These are phyloP conservation scores for Gambelia wislizenii DNA, from an alignment of 2,797 vertebrate species.

Conservation along the genomic window DNA sequence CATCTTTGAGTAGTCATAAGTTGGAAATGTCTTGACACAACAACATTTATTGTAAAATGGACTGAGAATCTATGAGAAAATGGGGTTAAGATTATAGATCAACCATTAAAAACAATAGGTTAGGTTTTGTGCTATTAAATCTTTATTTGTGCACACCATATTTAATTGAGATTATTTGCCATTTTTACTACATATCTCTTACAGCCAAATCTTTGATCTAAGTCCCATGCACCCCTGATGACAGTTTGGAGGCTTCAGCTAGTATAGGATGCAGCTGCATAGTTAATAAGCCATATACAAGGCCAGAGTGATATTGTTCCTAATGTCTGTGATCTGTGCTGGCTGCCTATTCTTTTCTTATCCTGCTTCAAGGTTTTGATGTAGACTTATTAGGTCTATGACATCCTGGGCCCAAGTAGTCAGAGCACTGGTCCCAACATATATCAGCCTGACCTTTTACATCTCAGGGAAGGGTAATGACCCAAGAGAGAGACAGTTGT, in stretches of 20 bases:
- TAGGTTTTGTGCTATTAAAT: background rate
- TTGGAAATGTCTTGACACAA: no score
- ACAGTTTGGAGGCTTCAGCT: no score
- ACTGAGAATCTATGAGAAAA: background rate
- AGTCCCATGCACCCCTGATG: no score
- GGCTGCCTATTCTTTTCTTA: background rate
- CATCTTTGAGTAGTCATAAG: no score
- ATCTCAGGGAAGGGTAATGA: background rate
- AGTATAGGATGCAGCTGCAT: background rate
- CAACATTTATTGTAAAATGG: background rate
- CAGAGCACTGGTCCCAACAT: background rate
- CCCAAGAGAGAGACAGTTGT: background rate
- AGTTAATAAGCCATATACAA: background rate
- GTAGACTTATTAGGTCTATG: background rate
- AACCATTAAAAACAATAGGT: background rate
- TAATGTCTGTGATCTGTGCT: background rate
- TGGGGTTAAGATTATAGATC: background rate
- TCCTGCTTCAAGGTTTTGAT: background rate
- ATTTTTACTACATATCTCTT: background rate
- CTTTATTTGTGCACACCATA: background rate
- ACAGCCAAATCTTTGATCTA: background rate
- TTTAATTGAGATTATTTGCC: background rate
- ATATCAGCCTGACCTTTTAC: background rate
- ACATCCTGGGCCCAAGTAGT: background rate
- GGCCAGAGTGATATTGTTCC: background rate